Evolutionary conservation across 2,113 vertebrate genomes (phyloP).

Genomic region (Haplotaxodon microlepis): DNA sequence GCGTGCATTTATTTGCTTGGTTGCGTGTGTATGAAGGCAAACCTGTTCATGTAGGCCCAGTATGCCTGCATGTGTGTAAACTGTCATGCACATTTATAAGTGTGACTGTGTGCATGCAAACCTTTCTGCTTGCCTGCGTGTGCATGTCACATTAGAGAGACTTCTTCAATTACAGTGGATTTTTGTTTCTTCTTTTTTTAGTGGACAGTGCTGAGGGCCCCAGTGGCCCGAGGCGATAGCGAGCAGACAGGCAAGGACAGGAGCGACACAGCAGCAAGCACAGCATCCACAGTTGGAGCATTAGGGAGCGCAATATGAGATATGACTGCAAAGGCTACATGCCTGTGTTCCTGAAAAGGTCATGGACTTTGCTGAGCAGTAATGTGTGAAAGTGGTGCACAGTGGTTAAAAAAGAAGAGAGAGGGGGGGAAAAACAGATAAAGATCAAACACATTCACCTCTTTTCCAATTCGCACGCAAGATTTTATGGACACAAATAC

Average conservation of each 20-base stretch:
- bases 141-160: constrained; percentile 62
- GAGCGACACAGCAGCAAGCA: constrained; percentile 46
- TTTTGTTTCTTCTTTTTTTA: constrained; percentile 24
- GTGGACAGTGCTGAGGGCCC: constrained; percentile 68
- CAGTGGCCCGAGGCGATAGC: constrained; percentile 52
- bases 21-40: background rate
- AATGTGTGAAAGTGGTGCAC: constrained; percentile 69
- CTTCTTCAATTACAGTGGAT: constrained; percentile 72
- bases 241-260: constrained; percentile 52
- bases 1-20: background rate
- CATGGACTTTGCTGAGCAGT: constrained; percentile 64
- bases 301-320: constrained; percentile 73
- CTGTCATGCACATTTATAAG: background rate
- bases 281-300: constrained; percentile 50
- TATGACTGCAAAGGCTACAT: constrained; percentile 68
- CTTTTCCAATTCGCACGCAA: background rate
- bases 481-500: background rate
- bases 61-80: background rate
- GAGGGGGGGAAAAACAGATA: background rate
- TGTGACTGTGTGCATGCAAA: background rate
- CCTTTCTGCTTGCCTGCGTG: background rate
- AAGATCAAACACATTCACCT: constrained; percentile 10
- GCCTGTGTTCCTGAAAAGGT: constrained; percentile 70
- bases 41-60: background rate
- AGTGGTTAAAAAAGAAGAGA: constrained; percentile 36